These are phyloP conservation scores for Andrena praecox DNA, from an alignment of 2,888 invertebrate genomes.

Conservation along the genomic window DNA sequence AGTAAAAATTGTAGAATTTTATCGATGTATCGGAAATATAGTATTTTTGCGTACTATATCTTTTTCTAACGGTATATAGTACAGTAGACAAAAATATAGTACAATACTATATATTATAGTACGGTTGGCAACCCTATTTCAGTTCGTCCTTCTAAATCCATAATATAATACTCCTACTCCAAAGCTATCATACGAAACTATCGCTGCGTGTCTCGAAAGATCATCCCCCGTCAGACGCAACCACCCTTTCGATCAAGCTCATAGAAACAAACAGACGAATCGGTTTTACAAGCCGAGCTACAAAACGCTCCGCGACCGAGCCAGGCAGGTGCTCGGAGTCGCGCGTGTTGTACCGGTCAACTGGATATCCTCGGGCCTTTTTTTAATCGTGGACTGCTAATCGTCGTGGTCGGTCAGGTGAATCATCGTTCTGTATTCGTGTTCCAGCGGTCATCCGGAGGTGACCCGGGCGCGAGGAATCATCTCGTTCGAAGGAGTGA, in stretches of 20 bases:
- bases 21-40: too few species aligned
- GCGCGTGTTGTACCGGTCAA: not conserved
- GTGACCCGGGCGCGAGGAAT: conserved; percentile 42
- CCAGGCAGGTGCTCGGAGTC: not conserved
- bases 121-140: too few species aligned
- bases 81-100: too few species aligned
- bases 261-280: not conserved
- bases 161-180: too few species aligned
- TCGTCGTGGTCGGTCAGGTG: conserved; percentile 17
- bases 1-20: too few species aligned
- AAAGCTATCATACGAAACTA: too few species aligned
- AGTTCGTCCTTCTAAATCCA: too few species aligned
- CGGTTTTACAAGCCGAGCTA: not conserved
- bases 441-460: conserved; percentile 45
- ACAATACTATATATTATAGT: too few species aligned
- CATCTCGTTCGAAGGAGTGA: conserved; percentile 47
- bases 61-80: too few species aligned
- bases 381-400: conserved; percentile 39
- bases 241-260: not conserved
- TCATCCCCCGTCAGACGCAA: too few species aligned
- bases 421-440: conserved; percentile 36
- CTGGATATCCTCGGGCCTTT: conserved; percentile 48
- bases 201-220: too few species aligned
- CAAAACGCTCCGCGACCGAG: not conserved
- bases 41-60: too few species aligned